Percentiles rank a stretch among this genome's conserved stretches.
Conservation (phyloP, 2,797 vertebrate genomes). For the Fistularia commersonii region DNA sequence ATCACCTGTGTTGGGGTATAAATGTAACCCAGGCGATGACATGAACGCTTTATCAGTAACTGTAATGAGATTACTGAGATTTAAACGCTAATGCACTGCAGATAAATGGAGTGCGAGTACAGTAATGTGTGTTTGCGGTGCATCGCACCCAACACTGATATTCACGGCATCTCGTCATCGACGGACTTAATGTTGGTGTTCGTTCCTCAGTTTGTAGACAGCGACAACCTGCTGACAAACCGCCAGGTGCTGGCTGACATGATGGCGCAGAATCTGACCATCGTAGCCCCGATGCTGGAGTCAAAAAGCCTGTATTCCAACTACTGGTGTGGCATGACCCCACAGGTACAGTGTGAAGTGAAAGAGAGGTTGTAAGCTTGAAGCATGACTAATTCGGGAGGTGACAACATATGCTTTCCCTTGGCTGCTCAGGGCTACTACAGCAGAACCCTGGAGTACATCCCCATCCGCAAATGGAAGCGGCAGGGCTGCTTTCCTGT, state of each 20-base stretch:
- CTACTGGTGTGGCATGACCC: conserved; percentile 90
- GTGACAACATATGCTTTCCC: background rate
- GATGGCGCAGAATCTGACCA: conserved; percentile 84
- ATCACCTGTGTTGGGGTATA: too few species aligned
- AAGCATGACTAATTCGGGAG: background rate
- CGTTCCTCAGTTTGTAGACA: conserved; percentile 78
- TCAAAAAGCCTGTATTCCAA: conserved; percentile 87
- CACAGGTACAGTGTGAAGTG: conserved; percentile 71
- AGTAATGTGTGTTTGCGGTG: too few species aligned
- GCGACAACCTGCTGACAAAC: conserved; percentile 87
- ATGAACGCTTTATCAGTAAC: too few species aligned
- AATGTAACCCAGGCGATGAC: too few species aligned
- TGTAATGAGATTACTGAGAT: too few species aligned
- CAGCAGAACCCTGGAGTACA: conserved; percentile 82
- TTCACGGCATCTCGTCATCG: too few species aligned
- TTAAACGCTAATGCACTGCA: too few species aligned
- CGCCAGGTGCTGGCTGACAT: conserved; percentile 75
- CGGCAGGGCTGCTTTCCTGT: conserved; percentile 81
- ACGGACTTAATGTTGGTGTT: background rate
- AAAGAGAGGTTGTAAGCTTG: background rate
- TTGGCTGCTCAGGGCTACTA: conserved; percentile 81
- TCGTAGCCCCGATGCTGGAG: conserved; percentile 88
- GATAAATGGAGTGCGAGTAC: too few species aligned
- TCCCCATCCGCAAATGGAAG: conserved; percentile 83
- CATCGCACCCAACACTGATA: too few species aligned